These are phyloP conservation scores for Dunckerocampus dactyliophorus DNA, from an alignment of 2,113 vertebrate genomes.

Conservation along the genomic window DNA sequence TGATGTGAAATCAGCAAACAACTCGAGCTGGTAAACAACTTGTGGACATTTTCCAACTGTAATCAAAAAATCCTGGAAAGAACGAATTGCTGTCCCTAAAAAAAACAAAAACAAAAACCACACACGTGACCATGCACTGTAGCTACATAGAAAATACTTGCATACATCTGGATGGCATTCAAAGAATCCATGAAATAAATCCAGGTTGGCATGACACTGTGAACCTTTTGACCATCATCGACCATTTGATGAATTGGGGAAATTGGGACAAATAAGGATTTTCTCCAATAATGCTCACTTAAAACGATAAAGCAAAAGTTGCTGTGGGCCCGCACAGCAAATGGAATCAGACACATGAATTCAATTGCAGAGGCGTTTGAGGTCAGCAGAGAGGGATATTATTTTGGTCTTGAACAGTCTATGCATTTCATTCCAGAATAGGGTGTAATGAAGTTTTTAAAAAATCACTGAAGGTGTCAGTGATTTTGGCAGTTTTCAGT, in stretches of 20 bases:
- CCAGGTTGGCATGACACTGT: background rate
- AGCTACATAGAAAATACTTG: background rate
- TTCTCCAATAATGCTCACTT: slow-evolving; percentile 15
- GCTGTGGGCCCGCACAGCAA: slow-evolving; percentile 50
- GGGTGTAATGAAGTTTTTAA: slow-evolving; percentile 44
- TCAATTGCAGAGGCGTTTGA: slow-evolving; percentile 48
- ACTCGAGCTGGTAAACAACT: slow-evolving; percentile 21
- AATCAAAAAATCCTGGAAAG: background rate
- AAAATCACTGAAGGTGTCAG: slow-evolving; percentile 18
- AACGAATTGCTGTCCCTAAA: background rate
- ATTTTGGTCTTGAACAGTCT: slow-evolving; percentile 41
- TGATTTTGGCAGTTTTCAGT: slow-evolving; percentile 22
- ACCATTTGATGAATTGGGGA: slow-evolving; percentile 2
- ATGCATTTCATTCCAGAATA: slow-evolving; percentile 48
- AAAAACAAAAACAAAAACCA: background rate
- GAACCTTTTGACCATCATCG: background rate
- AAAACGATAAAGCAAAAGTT: slow-evolving; percentile 23
- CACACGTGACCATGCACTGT: background rate
- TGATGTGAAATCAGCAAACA: slow-evolving; percentile 24
- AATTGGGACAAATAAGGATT: slow-evolving; percentile 11
- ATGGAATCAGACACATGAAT: slow-evolving; percentile 66
- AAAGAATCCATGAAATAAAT: slow-evolving; percentile 1
- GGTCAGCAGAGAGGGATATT: slow-evolving; percentile 60
- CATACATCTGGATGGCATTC: background rate
- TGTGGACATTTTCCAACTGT: slow-evolving; percentile 4